These are phyloP conservation scores for Aegithalos caudatus DNA, from an alignment of 2,113 vertebrate genomes.

Conservation along the genomic window DNA sequence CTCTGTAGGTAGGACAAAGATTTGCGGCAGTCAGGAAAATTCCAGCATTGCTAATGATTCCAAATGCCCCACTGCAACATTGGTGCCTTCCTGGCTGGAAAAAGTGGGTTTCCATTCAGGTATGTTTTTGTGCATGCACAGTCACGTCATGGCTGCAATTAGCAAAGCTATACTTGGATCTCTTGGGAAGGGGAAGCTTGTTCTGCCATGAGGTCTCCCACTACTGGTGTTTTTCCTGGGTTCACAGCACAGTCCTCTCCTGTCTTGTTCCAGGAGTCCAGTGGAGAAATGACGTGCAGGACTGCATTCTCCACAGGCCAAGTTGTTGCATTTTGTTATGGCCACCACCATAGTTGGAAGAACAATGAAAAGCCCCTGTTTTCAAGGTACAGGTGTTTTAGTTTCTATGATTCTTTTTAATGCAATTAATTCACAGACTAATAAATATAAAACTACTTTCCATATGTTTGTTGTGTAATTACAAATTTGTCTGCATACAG, in stretches of 20 bases:
- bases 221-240: background rate
- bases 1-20: background rate
- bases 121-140: fast-evolving
- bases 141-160: background rate
- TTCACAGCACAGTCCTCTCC: background rate
- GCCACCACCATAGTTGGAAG: background rate
- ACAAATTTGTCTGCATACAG: background rate
- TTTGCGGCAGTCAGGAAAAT: background rate
- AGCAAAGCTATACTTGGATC: background rate
- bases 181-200: background rate
- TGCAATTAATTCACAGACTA: background rate
- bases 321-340: background rate
- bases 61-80: background rate
- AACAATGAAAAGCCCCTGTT: background rate
- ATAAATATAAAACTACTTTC: background rate
- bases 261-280: background rate
- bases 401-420: background rate
- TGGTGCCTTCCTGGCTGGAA: background rate
- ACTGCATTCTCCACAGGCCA: background rate
- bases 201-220: background rate
- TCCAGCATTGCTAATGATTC: background rate
- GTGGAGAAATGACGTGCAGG: background rate
- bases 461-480: background rate
- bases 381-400: background rate
- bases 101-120: background rate